Evolutionary conservation across 2,888 invertebrate genomes (phyloP).

Genomic region (Lydus trimaculatus): DNA sequence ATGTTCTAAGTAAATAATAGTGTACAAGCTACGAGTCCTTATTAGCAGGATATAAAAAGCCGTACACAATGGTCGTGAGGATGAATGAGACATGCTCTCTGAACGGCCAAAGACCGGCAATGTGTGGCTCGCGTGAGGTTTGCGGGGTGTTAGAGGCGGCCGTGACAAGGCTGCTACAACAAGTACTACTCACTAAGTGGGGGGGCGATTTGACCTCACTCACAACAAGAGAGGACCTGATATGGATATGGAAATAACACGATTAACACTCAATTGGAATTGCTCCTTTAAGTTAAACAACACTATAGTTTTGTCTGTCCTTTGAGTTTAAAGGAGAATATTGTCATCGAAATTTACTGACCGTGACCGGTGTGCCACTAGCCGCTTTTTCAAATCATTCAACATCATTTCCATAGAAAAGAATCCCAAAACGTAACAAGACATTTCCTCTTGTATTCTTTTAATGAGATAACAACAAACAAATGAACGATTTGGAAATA

Average conservation of each 20-base stretch:
- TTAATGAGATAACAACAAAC: neutral
- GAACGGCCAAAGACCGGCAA: conserved; percentile 47
- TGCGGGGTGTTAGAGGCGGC: conserved; percentile 49
- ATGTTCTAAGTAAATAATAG: conserved; percentile 46
- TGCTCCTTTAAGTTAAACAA: conserved; percentile 23
- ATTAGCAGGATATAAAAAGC: conserved; percentile 48
- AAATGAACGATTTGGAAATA: neutral
- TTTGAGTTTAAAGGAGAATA: conserved; percentile 15
- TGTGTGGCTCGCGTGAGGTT: conserved; percentile 36
- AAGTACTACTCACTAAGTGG: conserved; percentile 30
- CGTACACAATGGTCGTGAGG: conserved; percentile 47
- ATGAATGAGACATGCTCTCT: conserved; percentile 49
- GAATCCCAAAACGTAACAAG: neutral
- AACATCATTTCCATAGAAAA: neutral
- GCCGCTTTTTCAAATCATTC: neutral
- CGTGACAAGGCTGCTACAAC: conserved; percentile 51
- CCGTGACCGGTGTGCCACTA: conserved; percentile 10
- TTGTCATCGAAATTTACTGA: conserved; percentile 17
- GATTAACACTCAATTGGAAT: conserved; percentile 42
- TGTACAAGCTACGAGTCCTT: conserved; percentile 42
- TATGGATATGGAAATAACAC: conserved; percentile 51
- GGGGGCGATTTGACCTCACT: conserved; percentile 49
- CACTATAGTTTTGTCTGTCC: conserved; percentile 5
- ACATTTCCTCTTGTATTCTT: neutral
- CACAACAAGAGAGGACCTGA: conserved; percentile 44